Evolutionary conservation across 2,888 invertebrate genomes (phyloP), one percentile per base, ranked within the genome.

Genomic region (Torymus texanus): DNA sequence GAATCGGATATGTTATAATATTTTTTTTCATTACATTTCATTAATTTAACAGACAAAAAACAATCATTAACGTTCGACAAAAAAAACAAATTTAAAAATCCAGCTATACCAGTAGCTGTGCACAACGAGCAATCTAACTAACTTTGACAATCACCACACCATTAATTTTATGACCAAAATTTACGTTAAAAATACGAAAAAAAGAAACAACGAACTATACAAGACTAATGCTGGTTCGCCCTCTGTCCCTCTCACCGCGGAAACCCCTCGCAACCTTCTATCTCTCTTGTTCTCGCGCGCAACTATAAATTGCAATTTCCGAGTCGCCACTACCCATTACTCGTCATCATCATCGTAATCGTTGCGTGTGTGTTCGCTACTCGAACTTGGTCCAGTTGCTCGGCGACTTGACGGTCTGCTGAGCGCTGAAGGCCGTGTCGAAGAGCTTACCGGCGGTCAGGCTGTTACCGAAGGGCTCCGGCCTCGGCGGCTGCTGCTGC

Each of bases 381-480:
- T 93, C 93, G 85, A 93, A 93, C 88, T 92, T 93, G 78, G 93
- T 93, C 93, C 93, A 93, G 85, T 92, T 92, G 82, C 91, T 92
- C 85, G 92, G 92, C 50, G 91, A 89, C 83, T 91, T 91, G 83
- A 91, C 91, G 85, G 91, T 89, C 79, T 89, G 87, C 76, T 89
- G 87, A 55, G 90, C 81, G 68, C 88, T 88, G 75, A 88, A 84
- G 62, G 88, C 83, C 71, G 86, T 83, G 61, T 86, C 88, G 83
- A 91, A 91, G 24, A 90, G 86, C 82, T 88, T 91, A 83, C 81
- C 82, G 83, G 86, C 68, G 74, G 83, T 85, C 83, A 85, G 83
- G 83, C 86, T 82, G 84, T 85, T 80, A 84, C 86, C 76, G 87
- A 83, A 79, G 1, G 79, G 41, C 29, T 81, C 79, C 74, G 82